phyloP scores from a whole-genome alignment of 2,113 vertebrate genomes.

The Seriola rivoliana region DNA sequence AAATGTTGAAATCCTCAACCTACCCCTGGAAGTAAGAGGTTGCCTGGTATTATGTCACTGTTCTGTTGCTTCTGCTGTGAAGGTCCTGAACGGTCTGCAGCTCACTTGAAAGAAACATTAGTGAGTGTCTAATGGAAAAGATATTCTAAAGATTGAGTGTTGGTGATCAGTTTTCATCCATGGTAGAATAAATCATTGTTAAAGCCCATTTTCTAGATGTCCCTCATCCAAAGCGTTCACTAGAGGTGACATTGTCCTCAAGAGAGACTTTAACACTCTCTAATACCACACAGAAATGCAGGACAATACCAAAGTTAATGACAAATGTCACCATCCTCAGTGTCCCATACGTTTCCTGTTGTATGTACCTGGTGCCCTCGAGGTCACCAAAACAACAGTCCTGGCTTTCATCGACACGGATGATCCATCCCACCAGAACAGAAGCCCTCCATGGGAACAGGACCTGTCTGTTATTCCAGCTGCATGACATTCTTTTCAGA shows the following conservation, averaged over 20 bases:
- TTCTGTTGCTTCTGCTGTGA: not conserved
- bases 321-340: conserved; percentile 6
- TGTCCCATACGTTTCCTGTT: not conserved
- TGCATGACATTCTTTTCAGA: conserved; percentile 78
- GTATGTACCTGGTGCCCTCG: conserved; percentile 37
- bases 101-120: not conserved
- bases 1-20: not conserved
- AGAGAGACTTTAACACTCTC: not conserved
- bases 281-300: not conserved
- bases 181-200: not conserved
- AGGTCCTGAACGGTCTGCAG: not conserved
- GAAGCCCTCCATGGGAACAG: conserved; percentile 69
- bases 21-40: not conserved
- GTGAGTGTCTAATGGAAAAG: not conserved
- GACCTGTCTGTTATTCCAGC: conserved; percentile 81
- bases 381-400: conserved; percentile 52
- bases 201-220: not conserved
- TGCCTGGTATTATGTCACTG: conserved; percentile 4
- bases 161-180: not conserved
- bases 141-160: not conserved
- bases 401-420: conserved; percentile 35
- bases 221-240: not conserved
- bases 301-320: not conserved
- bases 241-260: not conserved
- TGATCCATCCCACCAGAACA: conserved; percentile 60